These are phyloP conservation scores for Perithous albicinctus DNA, from an alignment of 2,888 invertebrate species.

Conservation along the genomic window DNA sequence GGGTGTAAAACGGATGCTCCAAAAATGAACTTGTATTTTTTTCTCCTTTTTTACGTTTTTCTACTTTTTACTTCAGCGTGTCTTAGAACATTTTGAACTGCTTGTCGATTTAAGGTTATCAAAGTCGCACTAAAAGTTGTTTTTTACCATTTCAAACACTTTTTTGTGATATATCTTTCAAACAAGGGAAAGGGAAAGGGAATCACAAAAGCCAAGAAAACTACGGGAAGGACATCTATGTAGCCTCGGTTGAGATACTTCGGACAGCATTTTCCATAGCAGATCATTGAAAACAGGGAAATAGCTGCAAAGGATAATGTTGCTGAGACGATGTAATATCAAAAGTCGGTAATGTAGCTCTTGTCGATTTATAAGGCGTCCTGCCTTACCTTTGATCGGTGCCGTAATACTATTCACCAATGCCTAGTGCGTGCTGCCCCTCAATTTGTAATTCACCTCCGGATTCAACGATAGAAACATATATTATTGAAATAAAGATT, in stretches of 20 bases:
- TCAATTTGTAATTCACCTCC: background rate
- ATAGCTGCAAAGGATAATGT: background rate
- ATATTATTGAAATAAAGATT: background rate
- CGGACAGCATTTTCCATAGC: background rate
- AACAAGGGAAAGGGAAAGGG: background rate
- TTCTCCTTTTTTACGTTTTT: no score
- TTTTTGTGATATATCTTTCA: background rate
- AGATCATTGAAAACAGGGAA: background rate
- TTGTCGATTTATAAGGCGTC: background rate
- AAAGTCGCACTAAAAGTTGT: no score
- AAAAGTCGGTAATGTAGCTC: background rate
- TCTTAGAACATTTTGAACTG: no score
- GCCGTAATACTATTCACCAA: background rate
- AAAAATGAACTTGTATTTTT: no score
- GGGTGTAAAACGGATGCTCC: background rate
- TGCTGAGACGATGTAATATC: background rate
- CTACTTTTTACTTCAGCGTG: no score
- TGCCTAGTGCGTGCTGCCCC: slow-evolving; percentile 9
- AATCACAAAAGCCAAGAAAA: no score
- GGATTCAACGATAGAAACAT: background rate
- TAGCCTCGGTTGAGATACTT: background rate
- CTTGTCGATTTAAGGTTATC: no score
- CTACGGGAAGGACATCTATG: background rate
- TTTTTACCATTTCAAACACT: no score
- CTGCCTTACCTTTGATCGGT: background rate